Evolutionary conservation across 2,113 vertebrate genomes (phyloP).

Genomic region (Rhipidura dahli): DNA sequence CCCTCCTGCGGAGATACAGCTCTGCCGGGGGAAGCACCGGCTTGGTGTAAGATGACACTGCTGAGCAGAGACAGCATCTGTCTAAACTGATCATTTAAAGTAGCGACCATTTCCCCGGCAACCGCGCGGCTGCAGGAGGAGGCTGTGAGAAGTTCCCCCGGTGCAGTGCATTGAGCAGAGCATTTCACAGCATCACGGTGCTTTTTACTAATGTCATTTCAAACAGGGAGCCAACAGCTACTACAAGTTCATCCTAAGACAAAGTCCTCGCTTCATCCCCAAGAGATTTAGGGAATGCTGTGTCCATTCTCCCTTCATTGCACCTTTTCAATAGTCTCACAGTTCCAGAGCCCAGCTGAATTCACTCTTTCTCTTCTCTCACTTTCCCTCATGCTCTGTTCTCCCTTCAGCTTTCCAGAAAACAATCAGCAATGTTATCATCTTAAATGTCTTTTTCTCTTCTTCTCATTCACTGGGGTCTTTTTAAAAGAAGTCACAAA

Average conservation of each 20-base stretch:
- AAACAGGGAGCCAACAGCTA: not conserved
- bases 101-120: not conserved
- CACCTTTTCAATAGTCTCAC: not conserved
- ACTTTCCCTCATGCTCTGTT: not conserved
- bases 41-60: not conserved
- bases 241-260: not conserved
- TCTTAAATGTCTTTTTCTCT: constrained; percentile 6
- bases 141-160: not conserved
- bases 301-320: not conserved
- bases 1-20: rapidly evolving
- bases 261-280: not conserved
- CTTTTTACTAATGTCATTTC: not conserved
- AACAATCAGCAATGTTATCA: not conserved
- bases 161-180: rapidly evolving
- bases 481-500: constrained; percentile 3
- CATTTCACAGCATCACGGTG: not conserved
- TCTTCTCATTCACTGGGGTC: not conserved
- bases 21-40: rapidly evolving
- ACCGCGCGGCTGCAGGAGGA: not conserved
- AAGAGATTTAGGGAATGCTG: not conserved
- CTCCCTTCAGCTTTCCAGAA: not conserved
- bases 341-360: not conserved
- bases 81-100: not conserved
- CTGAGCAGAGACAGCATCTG: not conserved
- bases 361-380: not conserved